Conservation (phyloP, 2,888 invertebrate genomes). For the Neoascia interrupta region DNA sequence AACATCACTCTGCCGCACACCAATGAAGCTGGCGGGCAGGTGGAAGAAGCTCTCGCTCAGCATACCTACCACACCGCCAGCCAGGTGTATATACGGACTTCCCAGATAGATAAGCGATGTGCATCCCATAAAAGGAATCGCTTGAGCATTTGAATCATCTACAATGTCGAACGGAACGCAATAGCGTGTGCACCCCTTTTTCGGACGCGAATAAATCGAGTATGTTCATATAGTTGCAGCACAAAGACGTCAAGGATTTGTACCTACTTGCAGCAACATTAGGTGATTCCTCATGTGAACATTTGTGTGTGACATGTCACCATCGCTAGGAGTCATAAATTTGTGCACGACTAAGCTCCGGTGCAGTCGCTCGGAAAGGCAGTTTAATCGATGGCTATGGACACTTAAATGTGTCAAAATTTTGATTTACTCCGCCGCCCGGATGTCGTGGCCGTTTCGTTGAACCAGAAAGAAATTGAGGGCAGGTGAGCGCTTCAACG, state of each 20-base stretch:
- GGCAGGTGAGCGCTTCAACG: slow-evolving; percentile 47
- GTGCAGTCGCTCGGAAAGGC: slow-evolving; percentile 44
- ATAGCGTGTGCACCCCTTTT: slow-evolving; percentile 68
- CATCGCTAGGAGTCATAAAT: slow-evolving; percentile 62
- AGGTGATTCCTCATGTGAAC: slow-evolving; percentile 66
- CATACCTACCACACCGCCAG: not conserved
- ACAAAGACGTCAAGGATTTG: slow-evolving; percentile 64
- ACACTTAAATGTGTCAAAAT: slow-evolving; percentile 60
- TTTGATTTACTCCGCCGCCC: slow-evolving; percentile 61
- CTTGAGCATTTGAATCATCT: slow-evolving; percentile 55
- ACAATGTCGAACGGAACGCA: slow-evolving; percentile 61
- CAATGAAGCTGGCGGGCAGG: not conserved
- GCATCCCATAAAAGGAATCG: slow-evolving; percentile 58
- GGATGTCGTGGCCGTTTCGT: slow-evolving; percentile 7
- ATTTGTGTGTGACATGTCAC: slow-evolving; percentile 67
- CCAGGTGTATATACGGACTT: slow-evolving; percentile 63
- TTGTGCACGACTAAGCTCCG: not conserved
- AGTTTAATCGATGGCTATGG: slow-evolving; percentile 56
- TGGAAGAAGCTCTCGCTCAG: not conserved
- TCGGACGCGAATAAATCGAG: slow-evolving; percentile 64
- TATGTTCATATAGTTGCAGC: not conserved
- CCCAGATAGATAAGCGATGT: slow-evolving; percentile 67
- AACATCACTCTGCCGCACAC: slow-evolving; percentile 10
- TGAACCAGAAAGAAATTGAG: slow-evolving; percentile 66
- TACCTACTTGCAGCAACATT: slow-evolving; percentile 58